These are phyloP conservation scores for Sylvilagus bachmani DNA, from an alignment of 2,113 vertebrate genomes.

Conservation along the genomic window DNA sequence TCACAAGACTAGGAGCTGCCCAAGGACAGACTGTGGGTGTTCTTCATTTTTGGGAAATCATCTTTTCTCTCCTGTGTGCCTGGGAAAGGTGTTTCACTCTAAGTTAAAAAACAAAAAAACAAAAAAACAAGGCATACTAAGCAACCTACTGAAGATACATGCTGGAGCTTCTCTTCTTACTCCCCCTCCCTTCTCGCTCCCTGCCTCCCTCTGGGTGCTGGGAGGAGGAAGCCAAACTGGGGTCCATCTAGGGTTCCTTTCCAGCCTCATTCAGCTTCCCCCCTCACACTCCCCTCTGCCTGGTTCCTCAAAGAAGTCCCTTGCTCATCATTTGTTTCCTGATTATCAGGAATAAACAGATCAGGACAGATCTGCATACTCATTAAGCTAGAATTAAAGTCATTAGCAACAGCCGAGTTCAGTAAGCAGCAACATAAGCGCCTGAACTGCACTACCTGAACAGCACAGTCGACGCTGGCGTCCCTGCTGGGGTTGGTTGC, in stretches of 20 bases:
- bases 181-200: neutral
- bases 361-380: conserved; percentile 8
- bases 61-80: neutral
- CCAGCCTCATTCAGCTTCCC: neutral
- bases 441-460: neutral
- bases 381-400: neutral
- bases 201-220: neutral
- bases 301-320: neutral
- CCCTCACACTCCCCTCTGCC: neutral
- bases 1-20: neutral
- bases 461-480: neutral
- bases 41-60: conserved; percentile 5
- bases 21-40: neutral
- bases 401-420: neutral
- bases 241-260: conserved; percentile 15
- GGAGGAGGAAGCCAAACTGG: neutral
- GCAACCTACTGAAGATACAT: neutral
- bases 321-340: conserved; percentile 19
- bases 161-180: neutral
- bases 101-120: neutral
- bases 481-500: neutral
- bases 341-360: neutral
- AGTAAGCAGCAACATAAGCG: neutral
- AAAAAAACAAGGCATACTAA: neutral
- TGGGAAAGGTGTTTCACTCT: neutral